A percentile compares a stretch with the other conserved stretches of the same genome.
Evolutionary conservation across 2,113 vertebrate genomes (phyloP).

Genomic region (Gymnogyps californianus): DNA sequence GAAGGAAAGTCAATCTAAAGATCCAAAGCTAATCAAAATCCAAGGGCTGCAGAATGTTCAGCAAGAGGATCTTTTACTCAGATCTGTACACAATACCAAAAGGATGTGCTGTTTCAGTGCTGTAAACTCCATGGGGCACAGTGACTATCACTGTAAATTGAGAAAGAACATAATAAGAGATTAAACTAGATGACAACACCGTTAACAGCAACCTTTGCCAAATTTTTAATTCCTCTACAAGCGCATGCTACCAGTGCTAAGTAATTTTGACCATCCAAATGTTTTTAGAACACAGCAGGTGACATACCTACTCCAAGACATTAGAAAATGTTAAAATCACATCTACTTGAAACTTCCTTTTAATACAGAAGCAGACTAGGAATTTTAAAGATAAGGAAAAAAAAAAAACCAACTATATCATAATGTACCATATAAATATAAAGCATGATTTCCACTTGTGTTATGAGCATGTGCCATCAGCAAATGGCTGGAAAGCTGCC

Average conservation of each 20-base stretch:
- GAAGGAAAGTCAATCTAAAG: not conserved
- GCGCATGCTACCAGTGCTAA: not conserved
- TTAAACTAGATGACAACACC: not conserved
- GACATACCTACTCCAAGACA: not conserved
- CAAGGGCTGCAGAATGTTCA: not conserved
- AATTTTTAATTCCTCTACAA: not conserved
- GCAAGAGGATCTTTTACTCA: not conserved
- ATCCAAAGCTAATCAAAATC: not conserved
- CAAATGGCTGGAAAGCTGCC: conserved; percentile 5
- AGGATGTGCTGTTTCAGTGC: not conserved
- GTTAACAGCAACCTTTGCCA: not conserved
- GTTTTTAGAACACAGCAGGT: not conserved
- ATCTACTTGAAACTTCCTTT: not conserved
- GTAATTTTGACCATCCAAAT: not conserved
- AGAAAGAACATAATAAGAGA: not conserved
- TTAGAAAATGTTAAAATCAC: not conserved
- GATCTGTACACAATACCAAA: not conserved
- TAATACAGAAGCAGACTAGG: not conserved
- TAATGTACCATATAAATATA: not conserved
- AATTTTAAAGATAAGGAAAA: not conserved
- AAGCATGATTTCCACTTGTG: not conserved
- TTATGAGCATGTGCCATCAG: not conserved
- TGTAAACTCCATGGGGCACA: not conserved
- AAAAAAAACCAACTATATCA: not conserved
- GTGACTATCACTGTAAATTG: not conserved